Evolutionary conservation across 2,888 invertebrate genomes (phyloP).

Genomic region (Chymomyza fuscimana): DNA sequence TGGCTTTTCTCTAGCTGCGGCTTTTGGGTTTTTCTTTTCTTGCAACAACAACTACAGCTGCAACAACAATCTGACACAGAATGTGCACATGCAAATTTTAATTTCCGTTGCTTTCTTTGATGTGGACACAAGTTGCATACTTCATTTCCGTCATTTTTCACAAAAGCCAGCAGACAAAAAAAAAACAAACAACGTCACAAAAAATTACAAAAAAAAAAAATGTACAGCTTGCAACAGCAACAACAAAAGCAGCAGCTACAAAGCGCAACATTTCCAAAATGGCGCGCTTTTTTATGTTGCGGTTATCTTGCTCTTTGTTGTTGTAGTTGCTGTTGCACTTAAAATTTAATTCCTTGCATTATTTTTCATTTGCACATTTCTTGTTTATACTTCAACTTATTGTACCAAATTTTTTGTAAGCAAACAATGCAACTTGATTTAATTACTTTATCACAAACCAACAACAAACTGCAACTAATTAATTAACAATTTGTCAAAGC

Average conservation of each 20-base stretch:
- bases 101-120: constrained; percentile 74
- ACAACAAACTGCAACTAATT: neutral
- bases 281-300: constrained; percentile 3
- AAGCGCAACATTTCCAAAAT: neutral
- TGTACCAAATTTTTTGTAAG: no score
- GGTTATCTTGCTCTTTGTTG: constrained; percentile 6
- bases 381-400: neutral
- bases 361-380: neutral
- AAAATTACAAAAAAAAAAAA: constrained; percentile 13
- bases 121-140: constrained; percentile 66
- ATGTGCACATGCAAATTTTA: constrained; percentile 72
- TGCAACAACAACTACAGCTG: neutral
- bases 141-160: constrained; percentile 65
- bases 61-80: neutral
- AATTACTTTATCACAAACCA: neutral
- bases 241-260: neutral
- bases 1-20: constrained; percentile 22
- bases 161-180: constrained; percentile 29
- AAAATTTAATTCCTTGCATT: neutral
- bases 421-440: neutral
- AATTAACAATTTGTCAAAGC: neutral
- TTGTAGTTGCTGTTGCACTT: constrained; percentile 5
- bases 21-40: constrained; percentile 21
- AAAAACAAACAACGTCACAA: neutral
- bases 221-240: neutral